These are phyloP conservation scores for Hydriomena furcata DNA, from an alignment of 2,888 invertebrate species.

Conservation along the genomic window DNA sequence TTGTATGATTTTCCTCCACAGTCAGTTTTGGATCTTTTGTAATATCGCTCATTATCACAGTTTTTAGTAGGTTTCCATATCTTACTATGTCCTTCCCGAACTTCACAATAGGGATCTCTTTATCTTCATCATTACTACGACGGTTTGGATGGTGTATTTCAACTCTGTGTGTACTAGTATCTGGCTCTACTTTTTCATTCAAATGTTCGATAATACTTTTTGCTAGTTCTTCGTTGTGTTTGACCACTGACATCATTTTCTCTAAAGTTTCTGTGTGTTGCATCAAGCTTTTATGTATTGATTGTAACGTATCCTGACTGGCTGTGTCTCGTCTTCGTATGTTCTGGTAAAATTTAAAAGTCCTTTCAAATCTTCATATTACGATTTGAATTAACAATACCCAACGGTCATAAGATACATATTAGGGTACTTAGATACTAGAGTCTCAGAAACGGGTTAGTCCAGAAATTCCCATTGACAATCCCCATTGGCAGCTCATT, in stretches of 20 bases:
- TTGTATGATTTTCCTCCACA: background rate
- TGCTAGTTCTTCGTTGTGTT: slow-evolving; percentile 47
- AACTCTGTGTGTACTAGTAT: slow-evolving; percentile 53
- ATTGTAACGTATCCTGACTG: slow-evolving; percentile 40
- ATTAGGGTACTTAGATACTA: too few species aligned
- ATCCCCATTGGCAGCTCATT: too few species aligned
- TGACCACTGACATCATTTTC: slow-evolving; percentile 47
- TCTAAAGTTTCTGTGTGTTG: slow-evolving; percentile 62
- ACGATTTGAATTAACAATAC: too few species aligned
- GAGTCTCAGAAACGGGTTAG: too few species aligned
- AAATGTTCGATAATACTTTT: slow-evolving; percentile 53
- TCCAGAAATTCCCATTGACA: too few species aligned
- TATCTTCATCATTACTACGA: slow-evolving; percentile 35
- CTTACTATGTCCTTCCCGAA: slow-evolving; percentile 54
- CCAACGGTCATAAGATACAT: too few species aligned
- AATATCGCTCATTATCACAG: slow-evolving; percentile 46
- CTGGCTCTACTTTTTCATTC: slow-evolving; percentile 44
- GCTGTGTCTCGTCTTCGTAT: slow-evolving; percentile 45
- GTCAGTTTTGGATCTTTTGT: slow-evolving; percentile 42
- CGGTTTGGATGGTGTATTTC: slow-evolving; percentile 43
- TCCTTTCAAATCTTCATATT: background rate
- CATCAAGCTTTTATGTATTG: slow-evolving; percentile 57
- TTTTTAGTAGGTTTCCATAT: slow-evolving; percentile 52
- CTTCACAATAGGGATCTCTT: slow-evolving; percentile 48
- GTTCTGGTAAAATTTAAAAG: slow-evolving; percentile 46